These are phyloP conservation scores for Chromis chromis DNA, from an alignment of 2,797 vertebrate genomes.

Conservation along the genomic window DNA sequence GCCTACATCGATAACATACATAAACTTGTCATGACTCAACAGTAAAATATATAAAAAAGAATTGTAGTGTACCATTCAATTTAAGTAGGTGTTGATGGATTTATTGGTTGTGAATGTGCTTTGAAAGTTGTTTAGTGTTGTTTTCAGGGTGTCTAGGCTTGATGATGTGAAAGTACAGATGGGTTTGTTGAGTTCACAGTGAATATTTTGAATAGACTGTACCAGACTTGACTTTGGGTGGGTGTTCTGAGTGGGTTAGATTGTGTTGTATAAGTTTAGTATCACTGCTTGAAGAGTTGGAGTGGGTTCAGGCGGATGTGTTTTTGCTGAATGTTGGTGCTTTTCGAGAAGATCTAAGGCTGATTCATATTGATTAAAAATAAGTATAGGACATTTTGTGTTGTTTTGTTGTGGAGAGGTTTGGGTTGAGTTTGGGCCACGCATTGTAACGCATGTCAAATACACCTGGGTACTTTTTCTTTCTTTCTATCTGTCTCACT, in stretches of 20 bases:
- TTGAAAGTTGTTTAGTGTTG: background rate
- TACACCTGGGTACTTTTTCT: constrained; percentile 2
- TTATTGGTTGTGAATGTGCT: constrained; percentile 15
- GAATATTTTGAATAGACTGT: constrained; percentile 6
- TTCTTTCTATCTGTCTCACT: background rate
- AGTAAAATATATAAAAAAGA: too few relatives aligned
- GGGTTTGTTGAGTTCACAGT: constrained; percentile 7
- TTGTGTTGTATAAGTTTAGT: constrained; percentile 23
- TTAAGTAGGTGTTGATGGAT: constrained; percentile 9
- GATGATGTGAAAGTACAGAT: constrained; percentile 10
- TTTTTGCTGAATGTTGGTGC: constrained; percentile 4
- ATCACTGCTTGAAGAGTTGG: background rate
- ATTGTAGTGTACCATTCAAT: too few relatives aligned
- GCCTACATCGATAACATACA: too few relatives aligned
- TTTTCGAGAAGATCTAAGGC: constrained; percentile 11
- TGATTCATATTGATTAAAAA: constrained; percentile 25
- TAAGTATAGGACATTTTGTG: background rate
- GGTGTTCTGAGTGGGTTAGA: constrained; percentile 33
- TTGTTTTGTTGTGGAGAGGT: constrained; percentile 3
- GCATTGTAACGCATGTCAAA: constrained; percentile 4
- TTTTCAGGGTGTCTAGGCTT: background rate
- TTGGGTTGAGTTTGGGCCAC: constrained; percentile 9
- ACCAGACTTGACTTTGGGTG: constrained; percentile 14
- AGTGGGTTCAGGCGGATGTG: background rate
- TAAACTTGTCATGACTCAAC: too few relatives aligned